Conservation (phyloP, 1,140 invertebrate genomes). For the Zaprionus davidi region DNA sequence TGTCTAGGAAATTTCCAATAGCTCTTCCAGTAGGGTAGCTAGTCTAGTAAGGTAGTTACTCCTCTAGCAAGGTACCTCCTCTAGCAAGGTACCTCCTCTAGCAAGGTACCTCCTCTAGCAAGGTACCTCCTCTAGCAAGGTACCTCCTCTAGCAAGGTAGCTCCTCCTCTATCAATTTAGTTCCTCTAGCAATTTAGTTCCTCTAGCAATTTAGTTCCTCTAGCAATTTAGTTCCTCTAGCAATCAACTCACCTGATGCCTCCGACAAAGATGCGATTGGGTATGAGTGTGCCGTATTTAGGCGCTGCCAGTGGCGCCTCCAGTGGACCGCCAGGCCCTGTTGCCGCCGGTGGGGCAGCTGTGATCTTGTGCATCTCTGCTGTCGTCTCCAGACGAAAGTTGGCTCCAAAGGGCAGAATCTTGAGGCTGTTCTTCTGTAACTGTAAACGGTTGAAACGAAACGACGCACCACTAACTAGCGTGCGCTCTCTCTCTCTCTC, state of each 20-base stretch:
- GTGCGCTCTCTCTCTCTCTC: constrained; percentile 5
- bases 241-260: constrained; percentile 80
- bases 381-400: constrained; percentile 82
- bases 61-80: too few relatives aligned
- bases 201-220: not conserved
- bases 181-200: not conserved
- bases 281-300: constrained; percentile 92
- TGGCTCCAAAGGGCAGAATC: constrained; percentile 82
- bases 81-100: not conserved
- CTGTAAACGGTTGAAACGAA: constrained; percentile 13
- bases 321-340: constrained; percentile 67
- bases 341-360: constrained; percentile 68
- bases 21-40: too few relatives aligned
- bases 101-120: too few relatives aligned
- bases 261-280: constrained; percentile 94
- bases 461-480: constrained; percentile 23
- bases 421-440: constrained; percentile 71
- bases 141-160: too few relatives aligned
- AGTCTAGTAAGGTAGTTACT: too few relatives aligned
- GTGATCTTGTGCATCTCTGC: constrained; percentile 81
- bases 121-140: too few relatives aligned
- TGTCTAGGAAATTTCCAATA: too few relatives aligned
- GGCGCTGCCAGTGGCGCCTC: constrained; percentile 87
- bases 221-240: not conserved
- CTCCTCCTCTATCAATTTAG: too few relatives aligned